phyloP scores from a whole-genome alignment of 2,888 invertebrate genomes.

The Dioctria linearis region DNA sequence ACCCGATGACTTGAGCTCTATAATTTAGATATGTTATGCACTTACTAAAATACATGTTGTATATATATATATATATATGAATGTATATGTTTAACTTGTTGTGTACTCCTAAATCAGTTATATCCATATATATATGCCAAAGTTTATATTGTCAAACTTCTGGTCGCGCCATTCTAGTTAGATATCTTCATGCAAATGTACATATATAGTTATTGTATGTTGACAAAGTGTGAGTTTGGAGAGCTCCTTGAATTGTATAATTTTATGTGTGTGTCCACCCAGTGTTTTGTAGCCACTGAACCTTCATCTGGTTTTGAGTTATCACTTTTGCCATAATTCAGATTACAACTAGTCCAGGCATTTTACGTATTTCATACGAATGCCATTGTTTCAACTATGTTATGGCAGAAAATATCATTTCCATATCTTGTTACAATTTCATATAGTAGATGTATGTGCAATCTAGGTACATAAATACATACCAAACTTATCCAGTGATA shows the following conservation, averaged over 20 bases:
- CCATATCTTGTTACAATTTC: no score
- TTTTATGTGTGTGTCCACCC: constrained; percentile 29
- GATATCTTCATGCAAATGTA: no score
- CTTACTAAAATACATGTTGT: neutral
- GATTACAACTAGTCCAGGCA: constrained; percentile 60
- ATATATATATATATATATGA: no score
- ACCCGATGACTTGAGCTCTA: constrained; percentile 30
- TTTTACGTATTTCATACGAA: constrained; percentile 65
- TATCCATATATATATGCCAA: no score
- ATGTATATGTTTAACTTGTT: no score
- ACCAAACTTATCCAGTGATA: no score
- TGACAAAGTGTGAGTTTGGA: neutral
- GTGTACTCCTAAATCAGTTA: no score
- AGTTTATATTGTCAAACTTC: no score
- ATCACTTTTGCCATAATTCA: constrained; percentile 61
- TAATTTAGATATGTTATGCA: constrained; percentile 37
- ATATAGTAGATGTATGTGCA: no score
- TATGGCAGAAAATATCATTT: neutral
- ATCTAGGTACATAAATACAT: no score
- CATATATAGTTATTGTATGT: no score
- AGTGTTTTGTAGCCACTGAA: constrained; percentile 44
- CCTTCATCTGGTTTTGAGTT: constrained; percentile 60
- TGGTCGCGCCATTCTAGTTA: no score
- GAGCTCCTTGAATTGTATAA: constrained; percentile 44
- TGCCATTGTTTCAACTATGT: constrained; percentile 13